Evolutionary conservation across 2,797 vertebrate genomes (phyloP).

Genomic region (Strix occidentalis): DNA sequence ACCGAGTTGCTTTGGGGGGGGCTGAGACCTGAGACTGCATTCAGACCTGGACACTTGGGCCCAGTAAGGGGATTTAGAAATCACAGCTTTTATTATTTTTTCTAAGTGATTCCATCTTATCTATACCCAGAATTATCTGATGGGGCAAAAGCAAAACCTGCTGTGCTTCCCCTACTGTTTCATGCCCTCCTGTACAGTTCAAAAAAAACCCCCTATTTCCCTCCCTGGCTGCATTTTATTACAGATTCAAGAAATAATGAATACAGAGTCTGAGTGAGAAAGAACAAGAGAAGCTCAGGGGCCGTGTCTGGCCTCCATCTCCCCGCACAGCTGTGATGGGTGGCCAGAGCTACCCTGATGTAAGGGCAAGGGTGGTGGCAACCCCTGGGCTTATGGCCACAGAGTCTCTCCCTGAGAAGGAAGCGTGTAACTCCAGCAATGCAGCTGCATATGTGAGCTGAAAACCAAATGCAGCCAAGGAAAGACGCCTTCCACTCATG

Average conservation of each 20-base stretch:
- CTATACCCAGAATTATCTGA: not conserved
- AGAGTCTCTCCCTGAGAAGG: not conserved
- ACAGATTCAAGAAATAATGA: not conserved
- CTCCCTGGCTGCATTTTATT: not conserved
- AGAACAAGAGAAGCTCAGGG: not conserved
- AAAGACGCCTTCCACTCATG: rapidly evolving
- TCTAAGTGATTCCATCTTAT: not conserved
- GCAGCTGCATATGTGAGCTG: not conserved
- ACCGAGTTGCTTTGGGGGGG: not conserved
- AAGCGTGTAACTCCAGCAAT: rapidly evolving
- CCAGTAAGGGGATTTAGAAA: not conserved
- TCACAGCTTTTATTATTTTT: not conserved
- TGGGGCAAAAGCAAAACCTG: not conserved
- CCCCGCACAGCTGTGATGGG: not conserved
- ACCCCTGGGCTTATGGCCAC: not conserved
- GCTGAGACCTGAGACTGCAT: rapidly evolving
- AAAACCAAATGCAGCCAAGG: no score
- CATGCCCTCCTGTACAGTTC: not conserved
- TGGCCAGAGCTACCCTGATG: not conserved
- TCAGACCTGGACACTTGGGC: not conserved
- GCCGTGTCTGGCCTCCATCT: not conserved
- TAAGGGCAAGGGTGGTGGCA: not conserved
- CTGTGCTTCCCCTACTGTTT: not conserved
- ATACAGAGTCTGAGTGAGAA: not conserved
- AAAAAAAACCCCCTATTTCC: not conserved